phyloP scores from a whole-genome alignment of 1,140 invertebrate genomes.

The Conopomorpha cramerella region DNA sequence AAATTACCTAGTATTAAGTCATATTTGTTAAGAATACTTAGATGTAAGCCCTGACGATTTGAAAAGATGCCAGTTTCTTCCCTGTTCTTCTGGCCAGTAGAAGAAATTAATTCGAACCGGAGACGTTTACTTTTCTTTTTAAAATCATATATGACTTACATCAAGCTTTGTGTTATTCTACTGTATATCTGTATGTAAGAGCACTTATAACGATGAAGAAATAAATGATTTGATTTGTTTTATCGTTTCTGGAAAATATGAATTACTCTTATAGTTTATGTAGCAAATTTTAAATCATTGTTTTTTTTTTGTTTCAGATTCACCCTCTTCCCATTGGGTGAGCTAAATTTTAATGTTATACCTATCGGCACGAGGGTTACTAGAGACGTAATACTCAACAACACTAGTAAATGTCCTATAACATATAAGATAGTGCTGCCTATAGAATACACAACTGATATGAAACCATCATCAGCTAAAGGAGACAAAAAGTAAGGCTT shows the following conservation, averaged over 20 bases:
- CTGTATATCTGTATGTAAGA: too few relatives aligned
- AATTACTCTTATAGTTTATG: slow-evolving; percentile 2
- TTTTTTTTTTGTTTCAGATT: slow-evolving; percentile 23
- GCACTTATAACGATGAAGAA: too few relatives aligned
- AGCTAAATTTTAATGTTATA: slow-evolving; percentile 47
- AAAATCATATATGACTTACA: too few relatives aligned
- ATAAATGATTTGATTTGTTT: too few relatives aligned
- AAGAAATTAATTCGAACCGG: too few relatives aligned
- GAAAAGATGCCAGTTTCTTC: too few relatives aligned
- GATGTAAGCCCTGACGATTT: too few relatives aligned
- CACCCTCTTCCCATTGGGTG: slow-evolving; percentile 42
- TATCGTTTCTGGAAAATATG: slow-evolving; percentile 2
- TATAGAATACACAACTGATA: slow-evolving; percentile 17
- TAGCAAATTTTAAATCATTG: neutral
- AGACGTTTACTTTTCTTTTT: too few relatives aligned
- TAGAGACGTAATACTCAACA: slow-evolving; percentile 43
- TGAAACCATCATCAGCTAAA: slow-evolving; percentile 7
- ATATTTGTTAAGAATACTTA: too few relatives aligned
- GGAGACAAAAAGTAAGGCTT: slow-evolving; percentile 28
- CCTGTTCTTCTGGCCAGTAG: too few relatives aligned
- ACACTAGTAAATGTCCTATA: slow-evolving; percentile 47
- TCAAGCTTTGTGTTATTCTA: too few relatives aligned
- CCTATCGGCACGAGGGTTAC: slow-evolving; percentile 31
- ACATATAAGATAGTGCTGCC: slow-evolving; percentile 43
- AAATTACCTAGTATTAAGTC: too few relatives aligned